These are phyloP conservation scores for Bostrychus sinensis DNA, from an alignment of 2,113 vertebrate genomes.

Conservation along the genomic window DNA sequence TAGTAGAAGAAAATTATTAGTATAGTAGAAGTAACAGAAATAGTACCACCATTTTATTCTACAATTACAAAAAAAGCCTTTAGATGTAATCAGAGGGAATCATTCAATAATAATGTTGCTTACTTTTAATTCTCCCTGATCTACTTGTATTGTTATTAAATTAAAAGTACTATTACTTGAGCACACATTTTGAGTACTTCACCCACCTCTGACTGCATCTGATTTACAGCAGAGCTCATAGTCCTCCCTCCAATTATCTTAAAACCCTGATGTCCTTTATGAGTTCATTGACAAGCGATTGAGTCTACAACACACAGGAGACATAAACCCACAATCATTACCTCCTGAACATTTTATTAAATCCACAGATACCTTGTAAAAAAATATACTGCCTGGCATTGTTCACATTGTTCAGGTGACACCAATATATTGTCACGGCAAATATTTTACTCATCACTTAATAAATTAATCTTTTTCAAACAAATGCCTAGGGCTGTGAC, in stretches of 20 bases:
- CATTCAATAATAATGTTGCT: no score
- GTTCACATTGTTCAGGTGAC: conserved; percentile 46
- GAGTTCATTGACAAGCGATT: conserved; percentile 13
- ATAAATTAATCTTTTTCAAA: conserved; percentile 64
- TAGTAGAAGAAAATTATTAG: no score
- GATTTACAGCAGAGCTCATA: neutral
- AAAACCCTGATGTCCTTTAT: conserved; percentile 27
- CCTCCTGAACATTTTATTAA: conserved; percentile 20
- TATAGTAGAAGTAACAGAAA: no score
- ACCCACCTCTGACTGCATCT: neutral
- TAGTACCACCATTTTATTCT: no score
- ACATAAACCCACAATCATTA: conserved; percentile 12
- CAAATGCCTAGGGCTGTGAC: conserved; percentile 60
- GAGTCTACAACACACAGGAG: conserved; percentile 14
- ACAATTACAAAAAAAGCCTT: no score
- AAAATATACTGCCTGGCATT: conserved; percentile 24
- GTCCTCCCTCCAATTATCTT: conserved; percentile 1
- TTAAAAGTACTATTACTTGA: neutral
- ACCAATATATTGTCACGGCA: conserved; percentile 63
- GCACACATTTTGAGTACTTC: neutral
- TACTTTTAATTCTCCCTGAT: no score
- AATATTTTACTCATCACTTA: conserved; percentile 62
- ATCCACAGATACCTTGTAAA: conserved; percentile 25
- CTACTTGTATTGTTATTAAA: neutral
- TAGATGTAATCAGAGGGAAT: no score